A percentile compares a stretch with the other conserved stretches of the same genome.
Evolutionary conservation across 2,113 vertebrate genomes (phyloP).

Genomic region (Mola mola): DNA sequence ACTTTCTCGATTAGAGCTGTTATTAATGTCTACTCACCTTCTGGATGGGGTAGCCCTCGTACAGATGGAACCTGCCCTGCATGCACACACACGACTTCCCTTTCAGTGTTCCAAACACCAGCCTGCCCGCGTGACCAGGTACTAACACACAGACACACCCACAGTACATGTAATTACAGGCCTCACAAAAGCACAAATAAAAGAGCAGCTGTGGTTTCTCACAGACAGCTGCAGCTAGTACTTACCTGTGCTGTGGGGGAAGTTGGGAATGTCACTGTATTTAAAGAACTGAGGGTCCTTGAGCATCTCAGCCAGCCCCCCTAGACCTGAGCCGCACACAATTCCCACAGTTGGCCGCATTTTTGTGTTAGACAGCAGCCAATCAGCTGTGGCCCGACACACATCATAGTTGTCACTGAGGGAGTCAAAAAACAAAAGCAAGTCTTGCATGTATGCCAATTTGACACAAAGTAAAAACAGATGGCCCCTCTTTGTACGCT

Average conservation of each 20-base stretch:
- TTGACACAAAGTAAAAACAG: no score
- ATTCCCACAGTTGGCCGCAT: conserved; percentile 85
- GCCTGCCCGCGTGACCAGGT: conserved; percentile 85
- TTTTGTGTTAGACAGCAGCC: conserved; percentile 80
- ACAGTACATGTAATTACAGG: background rate
- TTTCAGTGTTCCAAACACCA: conserved; percentile 90
- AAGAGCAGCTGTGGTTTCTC: background rate
- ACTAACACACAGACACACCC: conserved; percentile 75
- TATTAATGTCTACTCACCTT: conserved; percentile 75
- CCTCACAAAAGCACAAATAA: background rate
- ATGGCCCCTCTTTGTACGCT: no score
- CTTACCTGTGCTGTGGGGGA: conserved; percentile 84
- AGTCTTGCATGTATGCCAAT: background rate
- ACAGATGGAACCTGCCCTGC: conserved; percentile 92
- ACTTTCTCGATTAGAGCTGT: no score
- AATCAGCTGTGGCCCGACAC: conserved; percentile 81
- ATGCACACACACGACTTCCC: conserved; percentile 90
- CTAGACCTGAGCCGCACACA: conserved; percentile 90
- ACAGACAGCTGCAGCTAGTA: background rate
- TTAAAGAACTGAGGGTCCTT: conserved; percentile 81
- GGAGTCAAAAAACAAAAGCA: background rate
- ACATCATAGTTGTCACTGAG: conserved; percentile 82
- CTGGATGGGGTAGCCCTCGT: conserved; percentile 88
- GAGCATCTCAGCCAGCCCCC: conserved; percentile 82
- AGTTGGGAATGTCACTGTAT: conserved; percentile 89